Evolutionary conservation across 2,888 invertebrate genomes (phyloP).

Genomic region (Nomada lathburiana): DNA sequence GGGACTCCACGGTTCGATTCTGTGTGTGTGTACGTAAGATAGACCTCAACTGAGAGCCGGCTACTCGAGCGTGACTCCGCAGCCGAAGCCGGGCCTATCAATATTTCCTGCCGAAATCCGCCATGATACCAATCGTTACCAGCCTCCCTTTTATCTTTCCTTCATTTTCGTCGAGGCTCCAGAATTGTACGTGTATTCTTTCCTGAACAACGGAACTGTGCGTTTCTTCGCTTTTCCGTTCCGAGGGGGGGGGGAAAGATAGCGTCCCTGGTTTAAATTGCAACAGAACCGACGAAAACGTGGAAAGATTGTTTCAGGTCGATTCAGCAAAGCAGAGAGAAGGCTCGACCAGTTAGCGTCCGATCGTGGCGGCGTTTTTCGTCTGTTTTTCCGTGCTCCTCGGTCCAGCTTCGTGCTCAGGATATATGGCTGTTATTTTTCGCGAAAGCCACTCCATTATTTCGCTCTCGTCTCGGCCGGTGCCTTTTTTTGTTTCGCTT

Average conservation of each 20-base stretch:
- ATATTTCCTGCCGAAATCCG: conserved; percentile 82
- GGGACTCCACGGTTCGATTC: conserved; percentile 41
- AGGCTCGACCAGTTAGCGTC: conserved; percentile 79
- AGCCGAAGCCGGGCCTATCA: conserved; percentile 83
- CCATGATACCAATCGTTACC: conserved; percentile 64
- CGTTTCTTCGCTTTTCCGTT: too few relatives aligned
- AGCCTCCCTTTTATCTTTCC: conserved; percentile 49
- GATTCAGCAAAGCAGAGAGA: conserved; percentile 70
- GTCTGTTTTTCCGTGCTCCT: conserved; percentile 76
- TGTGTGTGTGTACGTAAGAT: conserved; percentile 73
- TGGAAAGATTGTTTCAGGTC: conserved; percentile 62
- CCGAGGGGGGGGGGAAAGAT: conserved; percentile 26
- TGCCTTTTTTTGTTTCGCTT: conserved; percentile 29
- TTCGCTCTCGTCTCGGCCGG: conserved; percentile 65
- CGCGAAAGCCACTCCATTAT: conserved; percentile 79
- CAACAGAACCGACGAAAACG: conserved; percentile 24
- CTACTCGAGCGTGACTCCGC: conserved; percentile 84
- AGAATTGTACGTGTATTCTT: background rate
- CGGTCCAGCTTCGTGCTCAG: conserved; percentile 74
- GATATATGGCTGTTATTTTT: conserved; percentile 82
- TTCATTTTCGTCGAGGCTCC: background rate
- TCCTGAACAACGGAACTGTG: too few relatives aligned
- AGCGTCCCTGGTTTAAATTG: too few relatives aligned
- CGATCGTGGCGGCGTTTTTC: conserved; percentile 76
- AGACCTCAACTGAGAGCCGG: conserved; percentile 79